Base-by-base conservation (phyloP, 2,888 invertebrate species). In the Euzetes globulus region DNA sequence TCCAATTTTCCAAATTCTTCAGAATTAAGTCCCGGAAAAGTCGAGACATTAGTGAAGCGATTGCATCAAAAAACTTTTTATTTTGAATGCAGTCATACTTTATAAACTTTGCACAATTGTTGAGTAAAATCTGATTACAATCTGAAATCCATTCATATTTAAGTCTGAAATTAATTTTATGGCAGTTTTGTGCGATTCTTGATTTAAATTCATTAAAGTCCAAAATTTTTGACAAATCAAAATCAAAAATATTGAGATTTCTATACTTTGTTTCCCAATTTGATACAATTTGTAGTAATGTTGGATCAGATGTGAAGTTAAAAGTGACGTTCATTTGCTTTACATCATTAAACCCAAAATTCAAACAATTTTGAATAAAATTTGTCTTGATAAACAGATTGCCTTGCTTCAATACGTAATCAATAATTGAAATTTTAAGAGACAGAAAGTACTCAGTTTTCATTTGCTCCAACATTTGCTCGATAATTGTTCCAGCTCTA, bases 61-160 rank as follows among this genome's bases (percentile, higher is more conserved):
- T 72, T 52, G 72, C 27, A 52, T 72, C 37, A 55, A 72, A 72
- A n/a, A 72, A n/a, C 13, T 13, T 47, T 19, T 72, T 19, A 15
- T 27, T 58, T 50, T 72, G 2, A 58, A 52, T n/a, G 9, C 11
- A 22, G 13, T 55, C 29, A 19, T n/a, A 15, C 17, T 37, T 72
- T 4, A 55, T 17, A 13, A 72, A 5, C 9, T 58, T 25, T 41
- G 19, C 1, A 55, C 7, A 55, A 3, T 50, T 33, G 19, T 72
- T 29, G 9, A 72, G 6, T 29, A 72, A n/a, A 13, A 72, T 5
- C 52, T 55, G 19, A 72, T 37, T 58, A 29, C 52, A 52, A 3
- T 55, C 52, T 17, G 55, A 72, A 27, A 55, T 72, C 55, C 50
- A 72, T 22, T 52, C 71, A 50, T 71, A 50, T 27, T 71, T 71